Conservation (phyloP, 2,113 vertebrate species). For the Syngnathus floridae region DNA sequence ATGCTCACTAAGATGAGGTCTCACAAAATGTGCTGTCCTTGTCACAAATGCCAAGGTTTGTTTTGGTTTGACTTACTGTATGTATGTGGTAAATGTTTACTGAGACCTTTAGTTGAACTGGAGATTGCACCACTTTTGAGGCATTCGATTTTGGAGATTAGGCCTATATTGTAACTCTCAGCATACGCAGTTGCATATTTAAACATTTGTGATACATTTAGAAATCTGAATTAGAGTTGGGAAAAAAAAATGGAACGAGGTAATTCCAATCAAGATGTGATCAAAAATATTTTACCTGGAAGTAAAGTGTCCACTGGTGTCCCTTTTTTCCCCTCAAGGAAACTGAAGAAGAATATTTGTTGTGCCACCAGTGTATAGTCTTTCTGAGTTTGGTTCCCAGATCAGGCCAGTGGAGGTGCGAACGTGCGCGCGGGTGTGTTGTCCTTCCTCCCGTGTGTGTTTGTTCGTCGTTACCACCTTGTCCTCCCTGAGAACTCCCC, state of each 20-base stretch:
- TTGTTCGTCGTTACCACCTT: slow-evolving; percentile 53
- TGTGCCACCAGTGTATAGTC: background rate
- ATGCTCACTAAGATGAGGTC: background rate
- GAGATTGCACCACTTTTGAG: background rate
- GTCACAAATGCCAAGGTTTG: too few species aligned
- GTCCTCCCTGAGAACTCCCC: slow-evolving; percentile 37
- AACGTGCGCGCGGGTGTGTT: background rate
- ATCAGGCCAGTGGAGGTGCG: background rate
- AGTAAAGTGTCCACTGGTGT: background rate
- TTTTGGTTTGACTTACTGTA: background rate
- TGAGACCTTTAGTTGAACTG: background rate
- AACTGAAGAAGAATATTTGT: background rate
- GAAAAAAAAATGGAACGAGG: background rate
- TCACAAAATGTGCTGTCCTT: too few species aligned
- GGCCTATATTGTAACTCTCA: too few species aligned
- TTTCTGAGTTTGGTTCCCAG: background rate
- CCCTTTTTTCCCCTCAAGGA: slow-evolving; percentile 7
- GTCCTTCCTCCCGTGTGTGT: slow-evolving; percentile 32
- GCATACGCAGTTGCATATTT: too few species aligned
- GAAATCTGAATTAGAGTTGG: background rate
- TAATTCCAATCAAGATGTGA: background rate
- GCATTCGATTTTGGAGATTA: background rate
- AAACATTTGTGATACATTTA: too few species aligned
- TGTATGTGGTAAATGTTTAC: background rate
- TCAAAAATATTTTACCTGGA: background rate